These are phyloP conservation scores for Pristiophorus japonicus DNA, from an alignment of 2,113 vertebrate species.

Conservation along the genomic window DNA sequence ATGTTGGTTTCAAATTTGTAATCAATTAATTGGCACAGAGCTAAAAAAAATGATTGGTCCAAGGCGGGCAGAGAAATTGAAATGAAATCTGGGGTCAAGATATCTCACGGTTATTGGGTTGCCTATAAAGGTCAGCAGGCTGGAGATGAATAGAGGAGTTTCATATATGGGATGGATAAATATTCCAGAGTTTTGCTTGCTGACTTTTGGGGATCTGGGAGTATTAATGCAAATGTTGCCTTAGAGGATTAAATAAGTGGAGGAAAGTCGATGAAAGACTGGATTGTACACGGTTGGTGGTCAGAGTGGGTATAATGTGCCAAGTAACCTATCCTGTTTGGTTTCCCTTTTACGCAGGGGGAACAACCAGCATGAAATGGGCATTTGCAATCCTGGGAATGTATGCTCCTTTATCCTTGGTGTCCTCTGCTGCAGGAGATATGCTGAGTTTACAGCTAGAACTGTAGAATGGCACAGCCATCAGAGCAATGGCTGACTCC, in stretches of 20 bases:
- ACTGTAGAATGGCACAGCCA: background rate
- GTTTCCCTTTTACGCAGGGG: background rate
- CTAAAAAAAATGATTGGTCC: background rate
- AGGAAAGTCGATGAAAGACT: background rate
- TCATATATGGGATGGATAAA: background rate
- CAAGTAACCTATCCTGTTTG: background rate
- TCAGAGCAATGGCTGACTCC: background rate
- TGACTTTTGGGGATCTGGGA: background rate
- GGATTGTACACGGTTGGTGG: background rate
- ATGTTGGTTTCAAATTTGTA: constrained; percentile 27
- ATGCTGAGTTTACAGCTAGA: background rate
- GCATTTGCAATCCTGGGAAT: background rate
- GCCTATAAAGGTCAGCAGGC: constrained; percentile 8
- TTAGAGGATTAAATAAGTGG: too few relatives aligned
- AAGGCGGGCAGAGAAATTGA: constrained; percentile 17
- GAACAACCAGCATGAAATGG: background rate
- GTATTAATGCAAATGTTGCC: background rate
- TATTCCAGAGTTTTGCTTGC: background rate
- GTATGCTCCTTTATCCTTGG: background rate
- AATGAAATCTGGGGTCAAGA: background rate
- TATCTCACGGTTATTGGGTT: background rate
- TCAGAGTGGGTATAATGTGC: background rate
- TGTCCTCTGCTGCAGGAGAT: background rate
- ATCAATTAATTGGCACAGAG: constrained; percentile 28
- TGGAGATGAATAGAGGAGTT: background rate